Base-by-base conservation (phyloP, 2,113 vertebrate species). In the Zeus faber region DNA sequence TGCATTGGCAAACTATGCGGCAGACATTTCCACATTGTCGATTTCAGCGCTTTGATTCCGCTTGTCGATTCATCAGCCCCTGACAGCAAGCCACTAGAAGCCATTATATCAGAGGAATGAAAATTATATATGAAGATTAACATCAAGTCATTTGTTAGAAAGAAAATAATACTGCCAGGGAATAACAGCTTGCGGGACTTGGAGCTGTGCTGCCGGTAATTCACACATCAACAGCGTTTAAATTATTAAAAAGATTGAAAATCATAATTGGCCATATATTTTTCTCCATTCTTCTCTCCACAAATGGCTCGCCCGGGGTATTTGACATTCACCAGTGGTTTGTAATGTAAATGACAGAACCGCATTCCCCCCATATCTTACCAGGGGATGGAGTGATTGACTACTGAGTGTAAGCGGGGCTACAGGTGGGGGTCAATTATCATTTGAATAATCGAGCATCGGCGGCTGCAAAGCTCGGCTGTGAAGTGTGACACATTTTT, bases 391-490 rank as follows among this genome's bases (percentile, higher is more conserved):
- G 90, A 92, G 94, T 97, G 94, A 98, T 94, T 94, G 94, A 97
- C 93, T 95, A 93, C 90, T 94, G 92, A 93, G 92, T 95, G 88
- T 74, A 89, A 90, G 91, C 89, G 83, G 67, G 89, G 90, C 94
- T 93, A 97, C 94, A 98, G 94, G 96, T 97, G 92, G 92, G 91
- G 94, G 93, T 94, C 93, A 97, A 97, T 98, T 97, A 98, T 94
- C 94, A 94, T 97, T 92, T 95, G 93, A 98, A 97, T 97, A 94
- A 97, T 97, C 93, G 90, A 91, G 86, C 89, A 85, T 87, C 91
- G 87, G 86, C 83, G 90, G 91, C 91, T 90, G 92, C 93, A 91
- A 90, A 83, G 92, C 91, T 85, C 83, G 82, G 89, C 90, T 87
- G 85, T 88, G 86, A 92, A 97, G 93, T 95, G 95, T 96, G 95